Percentiles rank a stretch among this genome's conserved stretches.
Conservation (phyloP, 1,140 invertebrate genomes). For the Cydia strobilella region DNA sequence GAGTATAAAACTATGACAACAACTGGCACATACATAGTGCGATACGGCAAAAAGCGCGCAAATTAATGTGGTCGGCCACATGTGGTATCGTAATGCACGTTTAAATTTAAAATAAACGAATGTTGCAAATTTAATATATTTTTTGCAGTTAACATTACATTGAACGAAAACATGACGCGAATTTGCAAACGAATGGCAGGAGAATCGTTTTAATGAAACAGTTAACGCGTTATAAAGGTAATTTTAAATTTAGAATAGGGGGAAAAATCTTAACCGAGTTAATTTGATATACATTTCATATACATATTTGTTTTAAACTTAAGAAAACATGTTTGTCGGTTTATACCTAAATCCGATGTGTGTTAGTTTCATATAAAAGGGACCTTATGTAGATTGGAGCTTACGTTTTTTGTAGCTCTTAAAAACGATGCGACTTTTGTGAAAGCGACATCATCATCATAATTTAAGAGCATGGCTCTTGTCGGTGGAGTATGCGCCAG, state of each 20-base stretch:
- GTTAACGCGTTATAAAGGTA: not conserved
- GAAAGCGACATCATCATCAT: too few relatives aligned
- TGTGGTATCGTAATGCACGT: slow-evolving; percentile 4
- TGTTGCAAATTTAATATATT: slow-evolving; percentile 7
- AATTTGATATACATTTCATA: too few relatives aligned
- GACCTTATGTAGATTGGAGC: too few relatives aligned
- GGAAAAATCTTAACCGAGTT: not conserved
- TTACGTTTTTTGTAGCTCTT: too few relatives aligned
- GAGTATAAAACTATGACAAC: not conserved
- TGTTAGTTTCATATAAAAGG: too few relatives aligned
- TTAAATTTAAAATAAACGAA: slow-evolving; percentile 9
- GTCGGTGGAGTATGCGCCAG: too few relatives aligned
- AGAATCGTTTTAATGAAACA: not conserved
- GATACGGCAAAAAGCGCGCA: not conserved
- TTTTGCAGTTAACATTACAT: slow-evolving; percentile 8
- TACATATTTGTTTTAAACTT: too few relatives aligned
- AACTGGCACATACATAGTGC: not conserved
- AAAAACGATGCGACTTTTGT: too few relatives aligned
- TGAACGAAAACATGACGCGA: not conserved
- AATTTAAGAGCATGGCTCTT: too few relatives aligned
- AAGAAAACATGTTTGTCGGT: too few relatives aligned
- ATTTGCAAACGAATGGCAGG: not conserved
- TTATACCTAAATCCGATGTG: too few relatives aligned
- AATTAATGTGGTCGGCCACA: slow-evolving; percentile 6
- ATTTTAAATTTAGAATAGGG: too few relatives aligned